Evolutionary conservation across 2,113 vertebrate genomes (phyloP).

Genomic region (Rhizomys pruinosus): DNA sequence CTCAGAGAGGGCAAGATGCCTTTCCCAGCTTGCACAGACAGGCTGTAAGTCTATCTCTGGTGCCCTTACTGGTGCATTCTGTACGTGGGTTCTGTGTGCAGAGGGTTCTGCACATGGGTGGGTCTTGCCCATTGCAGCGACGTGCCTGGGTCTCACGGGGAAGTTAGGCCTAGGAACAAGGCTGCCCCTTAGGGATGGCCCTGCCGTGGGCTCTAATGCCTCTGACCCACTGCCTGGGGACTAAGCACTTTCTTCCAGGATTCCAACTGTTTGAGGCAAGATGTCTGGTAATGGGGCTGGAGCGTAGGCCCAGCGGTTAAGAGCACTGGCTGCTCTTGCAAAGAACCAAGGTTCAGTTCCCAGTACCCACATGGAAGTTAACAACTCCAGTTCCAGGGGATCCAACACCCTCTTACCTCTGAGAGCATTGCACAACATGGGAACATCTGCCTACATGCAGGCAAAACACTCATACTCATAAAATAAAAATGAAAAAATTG

Average conservation of each 20-base stretch:
- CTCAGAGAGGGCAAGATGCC: not conserved
- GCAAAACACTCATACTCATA: no score
- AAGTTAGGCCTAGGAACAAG: not conserved
- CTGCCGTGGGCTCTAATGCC: not conserved
- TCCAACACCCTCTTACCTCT: no score
- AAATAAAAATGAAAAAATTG: no score
- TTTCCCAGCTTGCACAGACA: not conserved
- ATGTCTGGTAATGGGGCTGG: not conserved
- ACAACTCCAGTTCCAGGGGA: no score
- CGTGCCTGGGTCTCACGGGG: rapidly evolving
- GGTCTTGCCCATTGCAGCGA: no score
- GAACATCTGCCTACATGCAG: no score
- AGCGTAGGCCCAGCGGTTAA: no score
- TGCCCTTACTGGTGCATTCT: not conserved
- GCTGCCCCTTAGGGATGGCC: not conserved
- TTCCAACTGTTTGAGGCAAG: not conserved
- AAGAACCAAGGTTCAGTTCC: no score
- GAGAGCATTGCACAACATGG: no score
- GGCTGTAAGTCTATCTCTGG: not conserved
- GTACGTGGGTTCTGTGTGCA: no score
- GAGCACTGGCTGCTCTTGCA: no score
- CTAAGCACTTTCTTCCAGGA: not conserved
- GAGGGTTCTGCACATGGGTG: not conserved
- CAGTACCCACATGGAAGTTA: no score
- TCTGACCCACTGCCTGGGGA: not conserved